Base-by-base conservation (phyloP, 1,140 invertebrate species). In the Antheraea mylitta region DNA sequence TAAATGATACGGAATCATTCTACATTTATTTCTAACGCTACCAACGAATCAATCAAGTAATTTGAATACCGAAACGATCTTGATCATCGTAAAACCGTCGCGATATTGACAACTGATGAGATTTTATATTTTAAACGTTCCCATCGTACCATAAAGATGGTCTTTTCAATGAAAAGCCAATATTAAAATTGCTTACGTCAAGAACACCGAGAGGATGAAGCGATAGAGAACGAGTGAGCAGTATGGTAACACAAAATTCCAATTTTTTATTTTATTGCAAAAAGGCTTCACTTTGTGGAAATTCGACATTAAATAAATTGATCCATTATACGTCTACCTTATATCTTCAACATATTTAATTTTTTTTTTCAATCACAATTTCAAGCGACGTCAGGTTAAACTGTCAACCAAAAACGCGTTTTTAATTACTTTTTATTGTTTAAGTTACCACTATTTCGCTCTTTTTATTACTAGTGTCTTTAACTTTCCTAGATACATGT, bases 121-220 rank as follows among this genome's bases (percentile, higher is more conserved):
- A 61, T 63, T 63, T 63, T 37, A 63, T 63, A 63, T 63, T 63
- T 63, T 63, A 63, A 63, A 37, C 19, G 38, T 42, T 11, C 38
- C 59, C 30, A 18, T 61, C 18, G 18, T 37, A 63, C 5, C 11
- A 73, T 67, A 73, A 69, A 64, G 68, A 66, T 53, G 45, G 11
- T 53, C 18, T 19, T 58, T 65, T 70, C 65, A 73, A 73, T 73
- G 60, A 64, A 48, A 69, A 74, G 67, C 58, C 67, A 64, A 71
- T 71, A 74, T 74, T 74, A 74, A 74, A 74, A 74, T 71, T 68
- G 67, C 69, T 74, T 66, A 71, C 65, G 66, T 74, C 73, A 68
- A 60, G 18, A 73, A 67, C 10, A 30, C 30, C 10, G 6, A 63
- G 61, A 63, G 61, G 0, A 2, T 53, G 16, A 16, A 13, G 3